Evolutionary conservation across 2,888 invertebrate genomes (phyloP).

Genomic region (Heliconius charithonia): DNA sequence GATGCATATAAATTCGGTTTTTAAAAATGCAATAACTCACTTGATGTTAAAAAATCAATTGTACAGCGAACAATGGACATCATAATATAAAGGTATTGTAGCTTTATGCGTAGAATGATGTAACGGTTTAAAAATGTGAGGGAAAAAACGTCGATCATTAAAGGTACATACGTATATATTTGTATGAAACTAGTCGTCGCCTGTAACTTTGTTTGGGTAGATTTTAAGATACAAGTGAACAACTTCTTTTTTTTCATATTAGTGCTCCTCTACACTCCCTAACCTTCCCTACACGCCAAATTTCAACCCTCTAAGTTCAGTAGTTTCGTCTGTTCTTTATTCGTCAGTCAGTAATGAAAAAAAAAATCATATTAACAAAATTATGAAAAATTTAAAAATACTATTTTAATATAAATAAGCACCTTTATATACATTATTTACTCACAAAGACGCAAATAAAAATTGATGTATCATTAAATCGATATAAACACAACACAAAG

Average conservation of each 20-base stretch:
- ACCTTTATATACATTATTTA: too few relatives aligned
- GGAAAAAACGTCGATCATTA: slow-evolving; percentile 34
- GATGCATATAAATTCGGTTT: not conserved
- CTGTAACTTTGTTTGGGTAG: not conserved
- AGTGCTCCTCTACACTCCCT: not conserved
- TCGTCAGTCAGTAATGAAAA: too few relatives aligned
- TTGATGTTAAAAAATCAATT: slow-evolving; percentile 38
- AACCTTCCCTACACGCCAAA: too few relatives aligned
- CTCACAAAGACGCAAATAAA: too few relatives aligned
- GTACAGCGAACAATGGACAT: slow-evolving; percentile 40
- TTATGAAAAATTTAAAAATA: too few relatives aligned
- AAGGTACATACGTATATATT: slow-evolving; percentile 6
- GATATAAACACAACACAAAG: too few relatives aligned
- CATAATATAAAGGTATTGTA: slow-evolving; percentile 40
- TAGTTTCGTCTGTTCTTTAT: too few relatives aligned
- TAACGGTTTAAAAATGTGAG: slow-evolving; percentile 34
- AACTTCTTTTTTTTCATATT: not conserved
- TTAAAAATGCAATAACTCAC: slow-evolving; percentile 9
- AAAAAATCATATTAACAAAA: too few relatives aligned
- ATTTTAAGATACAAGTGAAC: not conserved
- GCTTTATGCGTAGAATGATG: slow-evolving; percentile 40
- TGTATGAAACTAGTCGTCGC: not conserved
- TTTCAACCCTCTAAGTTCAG: too few relatives aligned
- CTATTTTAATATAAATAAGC: too few relatives aligned
- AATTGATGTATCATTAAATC: too few relatives aligned